phyloP scores from a whole-genome alignment of 2,113 vertebrate species.

The Labeo catla region DNA sequence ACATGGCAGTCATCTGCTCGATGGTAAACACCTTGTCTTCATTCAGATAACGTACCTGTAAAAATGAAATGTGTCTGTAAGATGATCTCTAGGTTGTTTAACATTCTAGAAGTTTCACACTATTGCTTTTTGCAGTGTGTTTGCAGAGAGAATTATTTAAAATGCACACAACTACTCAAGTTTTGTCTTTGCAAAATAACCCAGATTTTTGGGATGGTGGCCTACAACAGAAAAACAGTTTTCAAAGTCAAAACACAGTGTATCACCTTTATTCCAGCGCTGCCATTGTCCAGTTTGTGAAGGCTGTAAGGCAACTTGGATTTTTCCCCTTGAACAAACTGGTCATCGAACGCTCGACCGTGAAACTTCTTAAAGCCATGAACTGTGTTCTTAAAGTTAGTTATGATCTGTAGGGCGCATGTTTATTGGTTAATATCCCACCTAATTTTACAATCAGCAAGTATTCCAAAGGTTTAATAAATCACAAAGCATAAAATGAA shows the following conservation, averaged over 20 bases:
- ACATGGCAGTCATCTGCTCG: conserved; percentile 92
- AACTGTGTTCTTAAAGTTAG: conserved; percentile 92
- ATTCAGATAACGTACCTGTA: conserved; percentile 90
- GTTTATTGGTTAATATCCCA: not conserved
- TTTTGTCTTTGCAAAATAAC: not conserved
- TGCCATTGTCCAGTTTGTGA: conserved; percentile 90
- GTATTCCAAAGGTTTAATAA: not conserved
- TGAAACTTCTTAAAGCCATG: conserved; percentile 96
- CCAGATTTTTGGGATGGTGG: not conserved
- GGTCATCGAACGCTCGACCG: conserved; percentile 89
- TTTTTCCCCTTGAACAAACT: conserved; percentile 87
- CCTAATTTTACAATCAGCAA: not conserved
- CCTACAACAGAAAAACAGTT: not conserved
- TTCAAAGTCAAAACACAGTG: not conserved
- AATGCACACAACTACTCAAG: not conserved
- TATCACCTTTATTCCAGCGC: conserved; percentile 87
- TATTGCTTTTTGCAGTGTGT: not conserved
- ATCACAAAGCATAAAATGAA: not conserved
- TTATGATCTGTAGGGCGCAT: conserved; percentile 80
- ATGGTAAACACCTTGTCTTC: conserved; percentile 92
- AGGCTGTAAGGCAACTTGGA: conserved; percentile 88
- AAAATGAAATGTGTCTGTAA: not conserved
- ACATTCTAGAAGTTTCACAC: not conserved
- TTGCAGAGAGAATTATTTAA: not conserved
- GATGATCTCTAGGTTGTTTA: not conserved